A percentile compares a stretch with the other conserved stretches of the same genome.
Conservation (phyloP, 2,888 invertebrate species). For the Acanthoscelides obtectus region DNA sequence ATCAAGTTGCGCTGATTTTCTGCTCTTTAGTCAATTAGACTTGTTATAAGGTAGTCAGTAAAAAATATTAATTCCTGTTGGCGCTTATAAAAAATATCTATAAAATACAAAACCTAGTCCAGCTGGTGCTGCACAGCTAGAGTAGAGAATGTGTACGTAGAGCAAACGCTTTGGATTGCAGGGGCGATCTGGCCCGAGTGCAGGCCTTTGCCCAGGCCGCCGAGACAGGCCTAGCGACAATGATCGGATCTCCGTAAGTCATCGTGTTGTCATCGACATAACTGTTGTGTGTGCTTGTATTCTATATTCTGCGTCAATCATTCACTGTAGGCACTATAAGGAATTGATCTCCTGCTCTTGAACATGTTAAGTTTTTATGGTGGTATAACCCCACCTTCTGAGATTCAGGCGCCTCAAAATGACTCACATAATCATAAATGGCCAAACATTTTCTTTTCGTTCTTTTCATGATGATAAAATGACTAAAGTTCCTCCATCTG, state of each 20-base stretch:
- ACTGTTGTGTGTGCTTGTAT: too few relatives aligned
- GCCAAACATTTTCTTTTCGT: too few relatives aligned
- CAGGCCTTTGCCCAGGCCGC: slow-evolving; percentile 39
- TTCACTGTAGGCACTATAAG: not conserved
- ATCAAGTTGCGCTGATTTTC: too few relatives aligned
- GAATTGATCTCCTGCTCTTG: not conserved
- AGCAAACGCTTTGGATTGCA: slow-evolving; percentile 48
- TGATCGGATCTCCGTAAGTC: slow-evolving; percentile 47
- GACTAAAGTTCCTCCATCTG: too few relatives aligned
- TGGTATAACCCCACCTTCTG: too few relatives aligned
- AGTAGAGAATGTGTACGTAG: slow-evolving; percentile 16
- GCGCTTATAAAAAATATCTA: not conserved
- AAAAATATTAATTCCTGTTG: too few relatives aligned
- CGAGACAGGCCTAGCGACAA: slow-evolving; percentile 27
- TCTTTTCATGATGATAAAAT: too few relatives aligned
- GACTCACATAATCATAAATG: too few relatives aligned
- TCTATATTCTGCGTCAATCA: not conserved
- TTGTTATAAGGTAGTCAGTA: too few relatives aligned
- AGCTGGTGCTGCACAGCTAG: not conserved
- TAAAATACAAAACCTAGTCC: not conserved
- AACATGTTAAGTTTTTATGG: not conserved
- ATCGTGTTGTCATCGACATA: slow-evolving; percentile 7
- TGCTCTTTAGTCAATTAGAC: too few relatives aligned
- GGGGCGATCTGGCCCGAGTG: slow-evolving; percentile 52
- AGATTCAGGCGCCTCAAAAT: too few relatives aligned